Percentiles rank a stretch among this genome's conserved stretches.
Conservation (phyloP, 2,113 vertebrate species). For the Entelurus aequoreus region DNA sequence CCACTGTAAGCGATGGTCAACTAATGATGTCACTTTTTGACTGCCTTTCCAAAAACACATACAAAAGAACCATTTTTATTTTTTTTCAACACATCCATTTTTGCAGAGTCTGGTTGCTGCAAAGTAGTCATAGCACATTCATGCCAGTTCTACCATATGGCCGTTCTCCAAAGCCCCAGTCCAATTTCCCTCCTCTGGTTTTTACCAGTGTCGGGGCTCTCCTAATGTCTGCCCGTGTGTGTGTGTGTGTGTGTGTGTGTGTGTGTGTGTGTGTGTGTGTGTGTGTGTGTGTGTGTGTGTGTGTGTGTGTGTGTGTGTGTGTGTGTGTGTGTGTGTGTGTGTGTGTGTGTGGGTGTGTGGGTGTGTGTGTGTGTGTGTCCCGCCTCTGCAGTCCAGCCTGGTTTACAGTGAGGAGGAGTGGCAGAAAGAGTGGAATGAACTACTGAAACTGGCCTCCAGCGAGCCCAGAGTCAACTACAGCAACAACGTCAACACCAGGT, state of each 20-base stretch:
- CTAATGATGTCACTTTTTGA: too few species aligned
- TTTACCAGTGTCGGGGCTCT: too few species aligned
- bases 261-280: slow-evolving; percentile 3
- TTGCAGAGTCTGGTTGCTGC: too few species aligned
- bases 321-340: slow-evolving; percentile 19
- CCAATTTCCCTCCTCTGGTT: slow-evolving; percentile 7
- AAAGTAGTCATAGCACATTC: not conserved
- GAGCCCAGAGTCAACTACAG: slow-evolving; percentile 87
- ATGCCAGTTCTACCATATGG: not conserved
- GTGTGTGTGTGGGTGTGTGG: slow-evolving; percentile 12
- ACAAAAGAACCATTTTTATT: too few species aligned
- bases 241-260: slow-evolving; percentile 19
- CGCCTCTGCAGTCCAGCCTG: slow-evolving; percentile 81
- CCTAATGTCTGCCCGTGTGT: not conserved
- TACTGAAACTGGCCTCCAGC: slow-evolving; percentile 86
- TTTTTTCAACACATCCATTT: too few species aligned
- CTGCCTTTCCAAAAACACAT: too few species aligned
- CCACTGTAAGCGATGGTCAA: too few species aligned
- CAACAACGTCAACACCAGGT: slow-evolving; percentile 81
- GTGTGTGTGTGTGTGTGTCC: slow-evolving; percentile 15
- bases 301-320: slow-evolving; percentile 16
- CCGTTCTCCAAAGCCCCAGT: not conserved
- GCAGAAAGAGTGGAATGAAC: slow-evolving; percentile 97
- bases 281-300: slow-evolving; percentile 14
- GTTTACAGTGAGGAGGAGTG: slow-evolving; percentile 97